These are phyloP conservation scores for Elysia crispata DNA, from an alignment of 2,888 invertebrate species.

Conservation along the genomic window DNA sequence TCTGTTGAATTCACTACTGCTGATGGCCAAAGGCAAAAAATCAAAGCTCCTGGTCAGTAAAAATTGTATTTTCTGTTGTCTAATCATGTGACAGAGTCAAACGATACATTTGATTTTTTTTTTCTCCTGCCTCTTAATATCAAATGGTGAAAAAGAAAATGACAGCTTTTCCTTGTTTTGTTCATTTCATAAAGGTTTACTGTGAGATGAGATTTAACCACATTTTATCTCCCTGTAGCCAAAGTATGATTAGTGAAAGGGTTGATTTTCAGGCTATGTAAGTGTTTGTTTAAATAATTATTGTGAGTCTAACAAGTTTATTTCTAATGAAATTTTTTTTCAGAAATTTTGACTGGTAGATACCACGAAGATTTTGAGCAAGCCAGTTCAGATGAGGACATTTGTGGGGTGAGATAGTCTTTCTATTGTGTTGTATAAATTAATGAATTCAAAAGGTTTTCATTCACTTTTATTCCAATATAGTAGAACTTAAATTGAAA, in stretches of 20 bases:
- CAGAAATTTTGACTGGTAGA: slow-evolving; percentile 70
- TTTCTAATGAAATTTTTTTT: slow-evolving; percentile 36
- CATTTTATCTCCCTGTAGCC: too few species aligned
- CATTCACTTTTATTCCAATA: too few species aligned
- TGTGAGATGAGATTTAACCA: too few species aligned
- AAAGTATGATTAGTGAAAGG: too few species aligned
- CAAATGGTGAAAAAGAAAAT: background rate
- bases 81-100: slow-evolving; percentile 48
- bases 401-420: too few species aligned
- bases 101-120: slow-evolving; percentile 72
- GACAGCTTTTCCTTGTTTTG: too few species aligned
- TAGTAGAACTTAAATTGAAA: too few species aligned
- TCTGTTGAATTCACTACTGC: slow-evolving; percentile 74
- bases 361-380: slow-evolving; percentile 76
- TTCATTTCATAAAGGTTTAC: too few species aligned
- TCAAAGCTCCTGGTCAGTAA: slow-evolving; percentile 72
- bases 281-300: too few species aligned
- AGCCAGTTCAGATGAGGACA: slow-evolving; percentile 49
- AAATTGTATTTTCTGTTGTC: background rate
- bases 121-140: slow-evolving; percentile 71
- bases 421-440: too few species aligned
- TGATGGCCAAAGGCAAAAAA: slow-evolving; percentile 66
- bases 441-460: too few species aligned
- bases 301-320: background rate
- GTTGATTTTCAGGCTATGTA: too few species aligned